Percentiles rank a stretch among this genome's conserved stretches.
phyloP scores from a whole-genome alignment of 2,797 vertebrate genomes.

The Siniperca scherzeri region DNA sequence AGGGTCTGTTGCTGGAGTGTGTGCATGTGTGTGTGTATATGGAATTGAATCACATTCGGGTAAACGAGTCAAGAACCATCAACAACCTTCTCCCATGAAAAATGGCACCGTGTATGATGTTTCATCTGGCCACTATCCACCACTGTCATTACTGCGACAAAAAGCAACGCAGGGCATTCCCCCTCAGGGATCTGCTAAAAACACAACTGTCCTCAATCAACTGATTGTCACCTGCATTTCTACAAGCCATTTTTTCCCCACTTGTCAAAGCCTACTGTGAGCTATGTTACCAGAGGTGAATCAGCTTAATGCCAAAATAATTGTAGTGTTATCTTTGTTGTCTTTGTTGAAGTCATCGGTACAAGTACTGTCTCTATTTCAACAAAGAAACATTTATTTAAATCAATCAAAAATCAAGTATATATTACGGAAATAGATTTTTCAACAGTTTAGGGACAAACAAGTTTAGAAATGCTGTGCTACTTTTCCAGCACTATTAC shows the following conservation, averaged over 20 bases:
- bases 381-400: background rate
- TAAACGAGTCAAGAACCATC: slow-evolving; percentile 47
- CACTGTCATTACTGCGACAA: slow-evolving; percentile 21
- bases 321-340: background rate
- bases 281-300: background rate
- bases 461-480: slow-evolving; percentile 31
- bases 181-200: slow-evolving; percentile 16
- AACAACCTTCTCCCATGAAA: slow-evolving; percentile 30
- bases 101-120: slow-evolving; percentile 28
- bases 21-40: background rate
- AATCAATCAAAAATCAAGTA: background rate
- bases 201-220: slow-evolving; percentile 37
- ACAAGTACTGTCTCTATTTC: background rate
- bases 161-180: slow-evolving; percentile 2
- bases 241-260: slow-evolving; percentile 9
- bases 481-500: slow-evolving; percentile 56
- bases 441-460: background rate
- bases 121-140: slow-evolving; percentile 45
- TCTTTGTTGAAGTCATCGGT: background rate
- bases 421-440: background rate
- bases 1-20: background rate
- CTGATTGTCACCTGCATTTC: slow-evolving; percentile 27
- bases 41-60: slow-evolving; percentile 29
- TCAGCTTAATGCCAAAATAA: slow-evolving; percentile 8
- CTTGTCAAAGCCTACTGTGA: background rate